Conservation (phyloP, 1,140 invertebrate genomes). For the Sycobia sp. region DNA sequence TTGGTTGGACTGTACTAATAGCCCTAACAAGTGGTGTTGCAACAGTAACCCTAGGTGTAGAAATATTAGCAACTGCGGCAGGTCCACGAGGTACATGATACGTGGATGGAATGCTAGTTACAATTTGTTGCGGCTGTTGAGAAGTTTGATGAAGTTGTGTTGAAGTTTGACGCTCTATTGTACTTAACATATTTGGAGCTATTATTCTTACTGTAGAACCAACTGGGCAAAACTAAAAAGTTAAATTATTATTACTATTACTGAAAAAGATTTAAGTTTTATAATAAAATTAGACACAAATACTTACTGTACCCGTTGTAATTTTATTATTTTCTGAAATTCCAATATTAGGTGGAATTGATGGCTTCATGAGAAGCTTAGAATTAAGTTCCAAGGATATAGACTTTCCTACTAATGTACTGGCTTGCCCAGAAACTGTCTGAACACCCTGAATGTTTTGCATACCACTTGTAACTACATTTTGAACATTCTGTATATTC, state of each 20-base stretch:
- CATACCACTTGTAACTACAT: slow-evolving; percentile 42
- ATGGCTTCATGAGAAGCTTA: slow-evolving; percentile 53
- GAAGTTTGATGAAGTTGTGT: slow-evolving; percentile 43
- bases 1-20: slow-evolving; percentile 44
- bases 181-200: slow-evolving; percentile 52
- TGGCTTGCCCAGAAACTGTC: slow-evolving; percentile 44
- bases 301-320: slow-evolving; percentile 51
- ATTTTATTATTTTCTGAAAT: slow-evolving; percentile 55
- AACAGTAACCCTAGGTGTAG: slow-evolving; percentile 59
- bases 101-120: slow-evolving; percentile 48
- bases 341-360: slow-evolving; percentile 46
- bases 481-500: slow-evolving; percentile 48
- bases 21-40: slow-evolving; percentile 61
- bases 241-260: slow-evolving; percentile 5
- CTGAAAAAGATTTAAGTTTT: not conserved
- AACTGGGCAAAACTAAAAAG: slow-evolving; percentile 52
- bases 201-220: slow-evolving; percentile 57
- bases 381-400: slow-evolving; percentile 56
- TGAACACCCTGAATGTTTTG: slow-evolving; percentile 50
- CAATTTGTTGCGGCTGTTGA: slow-evolving; percentile 49
- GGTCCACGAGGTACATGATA: slow-evolving; percentile 60
- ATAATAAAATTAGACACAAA: slow-evolving; percentile 16
- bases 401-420: slow-evolving; percentile 53
- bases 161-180: slow-evolving; percentile 52
- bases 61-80: slow-evolving; percentile 64